Base-by-base conservation (phyloP, 2,113 vertebrate genomes). In the Psittacula cyanocephala region DNA sequence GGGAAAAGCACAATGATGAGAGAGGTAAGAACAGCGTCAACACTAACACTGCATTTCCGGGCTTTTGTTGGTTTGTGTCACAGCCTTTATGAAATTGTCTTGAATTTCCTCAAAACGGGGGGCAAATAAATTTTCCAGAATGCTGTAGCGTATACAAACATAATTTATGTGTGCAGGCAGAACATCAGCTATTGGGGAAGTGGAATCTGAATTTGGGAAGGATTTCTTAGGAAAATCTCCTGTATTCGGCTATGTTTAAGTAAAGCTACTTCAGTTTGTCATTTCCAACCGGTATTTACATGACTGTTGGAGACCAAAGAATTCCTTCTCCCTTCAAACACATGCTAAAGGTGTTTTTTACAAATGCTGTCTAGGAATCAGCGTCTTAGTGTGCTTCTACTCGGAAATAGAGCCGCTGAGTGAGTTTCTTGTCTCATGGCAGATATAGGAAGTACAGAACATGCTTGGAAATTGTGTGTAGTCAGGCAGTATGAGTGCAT, bases 1-100 rank as follows among this genome's bases (percentile, higher is more conserved):
- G 82, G 68, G 3, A 90, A 91, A 82, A 77, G 83, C 41, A 97
- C 96, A 96, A 72, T 94, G 71, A 97, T 88, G 90, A 95, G 96
- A 94, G 93, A 93, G 77, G 95, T 90, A 91, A 93, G 89, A 85
- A 33, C 31, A 67, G 23, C 16, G 2, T 95, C 87, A 80, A 82
- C 63, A 67, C 33, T 72, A 88, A 93, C 50, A 55, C 79, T 62
- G 77, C 79, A 28, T 96, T 97, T 98, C 97, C 96, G 97, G 96
- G 47, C 81, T 97, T 95, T 97, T 96, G 85, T 94, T 97, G 91
- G 62, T 79, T 91, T 85, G 5, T 92, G 94, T 96, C 92, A 78
- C 79, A 81, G 35, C 50, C 81, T 68, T 52, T 89, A 95, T 96
- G 96, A 97, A 86, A 79, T 93, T 82, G 90, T 84, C 95, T 94